phyloP scores from a whole-genome alignment of 2,888 invertebrate genomes.

The Esperia sulphurella region DNA sequence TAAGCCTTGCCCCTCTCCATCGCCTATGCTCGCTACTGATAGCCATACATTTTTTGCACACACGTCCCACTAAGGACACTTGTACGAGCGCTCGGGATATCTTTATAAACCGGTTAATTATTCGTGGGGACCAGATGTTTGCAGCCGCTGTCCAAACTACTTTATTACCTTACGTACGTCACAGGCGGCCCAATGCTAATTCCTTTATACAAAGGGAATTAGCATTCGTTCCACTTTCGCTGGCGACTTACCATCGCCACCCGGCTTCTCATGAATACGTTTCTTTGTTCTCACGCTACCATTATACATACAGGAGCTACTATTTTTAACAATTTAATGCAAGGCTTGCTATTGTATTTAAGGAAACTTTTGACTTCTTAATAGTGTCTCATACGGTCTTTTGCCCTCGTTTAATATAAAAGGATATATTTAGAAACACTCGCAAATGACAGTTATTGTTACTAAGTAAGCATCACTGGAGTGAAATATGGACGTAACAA shows the following conservation, averaged over 20 bases:
- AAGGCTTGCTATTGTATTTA: not conserved
- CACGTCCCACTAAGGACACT: too few relatives aligned
- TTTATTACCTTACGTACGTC: not conserved
- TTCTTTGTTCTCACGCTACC: slow-evolving; percentile 40
- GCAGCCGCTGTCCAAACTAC: too few relatives aligned
- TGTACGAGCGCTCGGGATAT: too few relatives aligned
- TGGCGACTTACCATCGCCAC: slow-evolving; percentile 17
- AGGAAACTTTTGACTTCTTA: not conserved
- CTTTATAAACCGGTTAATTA: too few relatives aligned
- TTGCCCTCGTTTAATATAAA: not conserved
- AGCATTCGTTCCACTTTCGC: slow-evolving; percentile 60
- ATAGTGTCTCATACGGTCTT: too few relatives aligned
- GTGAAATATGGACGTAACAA: not conserved
- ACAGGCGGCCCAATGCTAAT: slow-evolving; percentile 11
- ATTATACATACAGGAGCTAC: slow-evolving; percentile 1
- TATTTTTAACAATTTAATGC: slow-evolving; percentile 2
- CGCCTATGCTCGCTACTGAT: too few relatives aligned
- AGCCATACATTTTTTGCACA: too few relatives aligned
- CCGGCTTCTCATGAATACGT: slow-evolving; percentile 31
- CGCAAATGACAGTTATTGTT: not conserved
- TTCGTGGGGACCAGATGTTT: too few relatives aligned
- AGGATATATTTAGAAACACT: not conserved
- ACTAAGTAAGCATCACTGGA: not conserved
- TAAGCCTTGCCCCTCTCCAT: too few relatives aligned
- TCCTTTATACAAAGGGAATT: slow-evolving; percentile 45